phyloP scores from a whole-genome alignment of 2,113 vertebrate genomes.

The Charadrius vociferus region DNA sequence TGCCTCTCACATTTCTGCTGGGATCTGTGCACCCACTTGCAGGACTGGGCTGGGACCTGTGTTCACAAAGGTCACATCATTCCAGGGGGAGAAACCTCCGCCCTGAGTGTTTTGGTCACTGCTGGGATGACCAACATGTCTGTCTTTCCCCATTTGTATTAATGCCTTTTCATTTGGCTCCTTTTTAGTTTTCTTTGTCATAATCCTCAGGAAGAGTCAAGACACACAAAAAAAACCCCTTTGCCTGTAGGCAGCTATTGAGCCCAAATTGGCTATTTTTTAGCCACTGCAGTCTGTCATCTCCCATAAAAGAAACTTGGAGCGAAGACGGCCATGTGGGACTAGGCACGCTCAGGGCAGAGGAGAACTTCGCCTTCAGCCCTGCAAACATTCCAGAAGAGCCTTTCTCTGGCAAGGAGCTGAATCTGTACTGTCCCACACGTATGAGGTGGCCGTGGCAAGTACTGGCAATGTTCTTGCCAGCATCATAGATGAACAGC shows the following conservation, averaged over 20 bases:
- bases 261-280: not conserved
- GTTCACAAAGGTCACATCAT: not conserved
- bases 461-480: not conserved
- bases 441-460: fast-evolving
- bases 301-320: not conserved
- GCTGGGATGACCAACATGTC: not conserved
- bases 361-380: not conserved
- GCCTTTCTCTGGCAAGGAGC: not conserved
- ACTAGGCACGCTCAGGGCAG: not conserved
- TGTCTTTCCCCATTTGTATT: fast-evolving
- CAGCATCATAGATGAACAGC: not conserved
- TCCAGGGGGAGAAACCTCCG: not conserved
- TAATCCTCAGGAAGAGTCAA: not conserved
- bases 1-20: not conserved
- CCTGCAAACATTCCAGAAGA: not conserved
- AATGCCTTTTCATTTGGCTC: not conserved
- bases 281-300: not conserved
- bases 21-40: not conserved
- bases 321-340: not conserved
- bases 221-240: too few relatives aligned
- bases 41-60: not conserved
- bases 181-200: not conserved
- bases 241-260: not conserved
- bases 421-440: not conserved
- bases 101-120: not conserved